A percentile compares a stretch with the other conserved stretches of the same genome.
Conservation (phyloP, 2,888 invertebrate species). For the Hipparchia semele region DNA sequence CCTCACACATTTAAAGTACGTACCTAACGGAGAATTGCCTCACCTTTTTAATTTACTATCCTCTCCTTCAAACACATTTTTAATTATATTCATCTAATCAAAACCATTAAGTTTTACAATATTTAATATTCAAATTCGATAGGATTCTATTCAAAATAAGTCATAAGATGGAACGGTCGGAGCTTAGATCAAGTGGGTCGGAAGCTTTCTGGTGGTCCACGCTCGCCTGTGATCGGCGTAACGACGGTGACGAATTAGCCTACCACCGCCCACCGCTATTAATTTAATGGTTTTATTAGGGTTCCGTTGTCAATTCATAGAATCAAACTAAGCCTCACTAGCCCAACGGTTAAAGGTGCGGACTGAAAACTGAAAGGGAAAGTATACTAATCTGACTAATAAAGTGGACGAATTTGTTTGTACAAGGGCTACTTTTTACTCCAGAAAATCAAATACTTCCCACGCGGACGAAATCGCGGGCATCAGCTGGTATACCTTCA, state of each 20-base stretch:
- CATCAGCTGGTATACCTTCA: too few relatives aligned
- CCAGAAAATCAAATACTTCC: too few relatives aligned
- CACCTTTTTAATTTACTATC: background rate
- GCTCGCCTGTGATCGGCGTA: constrained; percentile 57
- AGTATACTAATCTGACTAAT: too few relatives aligned
- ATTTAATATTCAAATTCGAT: constrained; percentile 33
- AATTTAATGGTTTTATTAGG: constrained; percentile 71
- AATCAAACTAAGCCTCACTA: background rate
- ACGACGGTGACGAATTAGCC: constrained; percentile 73
- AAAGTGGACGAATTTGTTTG: too few relatives aligned
- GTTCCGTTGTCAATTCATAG: background rate
- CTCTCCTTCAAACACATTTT: background rate
- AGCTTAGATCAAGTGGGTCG: background rate
- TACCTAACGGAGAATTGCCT: background rate
- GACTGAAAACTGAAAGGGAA: too few relatives aligned
- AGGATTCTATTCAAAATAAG: constrained; percentile 34
- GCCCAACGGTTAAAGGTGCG: too few relatives aligned
- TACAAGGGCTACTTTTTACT: too few relatives aligned
- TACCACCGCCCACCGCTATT: constrained; percentile 61
- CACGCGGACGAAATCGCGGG: too few relatives aligned
- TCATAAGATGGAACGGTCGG: constrained; percentile 37
- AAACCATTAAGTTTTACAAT: constrained; percentile 8
- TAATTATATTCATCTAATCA: constrained; percentile 16
- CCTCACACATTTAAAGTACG: background rate
- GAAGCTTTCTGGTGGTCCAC: constrained; percentile 60